Evolutionary conservation across 2,113 vertebrate genomes (phyloP).

Genomic region (Aegotheles bennettii): DNA sequence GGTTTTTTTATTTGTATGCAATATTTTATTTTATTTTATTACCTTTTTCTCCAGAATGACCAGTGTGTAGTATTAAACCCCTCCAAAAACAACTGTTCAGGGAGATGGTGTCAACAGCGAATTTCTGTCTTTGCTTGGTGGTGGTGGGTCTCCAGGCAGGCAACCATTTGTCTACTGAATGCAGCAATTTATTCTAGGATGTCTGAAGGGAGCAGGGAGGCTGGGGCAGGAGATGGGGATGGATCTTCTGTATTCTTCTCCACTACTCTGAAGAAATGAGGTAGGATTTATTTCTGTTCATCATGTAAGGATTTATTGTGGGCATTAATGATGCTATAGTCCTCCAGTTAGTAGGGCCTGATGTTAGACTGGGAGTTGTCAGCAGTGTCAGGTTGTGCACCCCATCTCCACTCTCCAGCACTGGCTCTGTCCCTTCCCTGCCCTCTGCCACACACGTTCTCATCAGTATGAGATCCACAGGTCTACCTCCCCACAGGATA

Average conservation of each 20-base stretch:
- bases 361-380: background rate
- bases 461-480: background rate
- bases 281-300: background rate
- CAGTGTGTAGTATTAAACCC: background rate
- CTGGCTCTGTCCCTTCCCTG: background rate
- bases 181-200: background rate
- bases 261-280: background rate
- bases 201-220: too few relatives aligned
- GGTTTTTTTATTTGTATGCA: background rate
- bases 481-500: background rate
- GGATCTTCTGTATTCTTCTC: background rate
- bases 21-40: background rate
- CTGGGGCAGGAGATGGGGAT: background rate
- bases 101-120: background rate
- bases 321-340: background rate
- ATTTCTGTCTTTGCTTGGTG: background rate
- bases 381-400: background rate
- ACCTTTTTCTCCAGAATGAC: background rate
- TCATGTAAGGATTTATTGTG: background rate
- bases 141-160: background rate
- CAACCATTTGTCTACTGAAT: background rate
- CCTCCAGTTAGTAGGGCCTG: background rate
- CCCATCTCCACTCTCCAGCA: background rate
- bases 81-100: background rate
- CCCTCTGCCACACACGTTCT: background rate